These are phyloP conservation scores for Fabriciana adippe DNA, from an alignment of 2,888 invertebrate species.

Conservation along the genomic window DNA sequence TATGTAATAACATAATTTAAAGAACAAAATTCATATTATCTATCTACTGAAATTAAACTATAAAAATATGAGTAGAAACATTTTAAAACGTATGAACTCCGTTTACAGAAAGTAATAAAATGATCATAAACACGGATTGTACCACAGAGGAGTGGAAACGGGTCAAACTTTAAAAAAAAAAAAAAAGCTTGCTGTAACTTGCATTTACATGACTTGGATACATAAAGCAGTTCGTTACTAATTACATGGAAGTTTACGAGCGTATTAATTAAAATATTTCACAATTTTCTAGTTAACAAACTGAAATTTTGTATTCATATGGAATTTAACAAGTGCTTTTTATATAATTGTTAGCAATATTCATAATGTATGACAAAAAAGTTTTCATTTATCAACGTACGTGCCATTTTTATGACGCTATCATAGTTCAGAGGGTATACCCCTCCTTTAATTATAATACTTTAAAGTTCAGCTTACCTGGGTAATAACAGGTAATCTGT, in stretches of 20 bases:
- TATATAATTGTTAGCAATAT: not conserved
- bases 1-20: too few relatives aligned
- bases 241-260: conserved; percentile 19
- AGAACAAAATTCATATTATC: too few relatives aligned
- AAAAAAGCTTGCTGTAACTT: conserved; percentile 9
- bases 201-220: conserved; percentile 9
- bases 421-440: too few relatives aligned
- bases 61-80: too few relatives aligned
- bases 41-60: too few relatives aligned
- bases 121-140: conserved; percentile 4
- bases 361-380: too few relatives aligned
- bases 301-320: conserved; percentile 4
- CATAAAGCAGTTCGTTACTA: conserved; percentile 16
- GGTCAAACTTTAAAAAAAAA: conserved; percentile 15
- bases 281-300: conserved; percentile 12
- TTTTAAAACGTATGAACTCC: conserved; percentile 3
- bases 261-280: conserved; percentile 17
- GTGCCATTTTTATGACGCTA: too few relatives aligned
- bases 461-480: too few relatives aligned
- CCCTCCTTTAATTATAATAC: too few relatives aligned
- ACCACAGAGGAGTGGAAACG: not conserved
- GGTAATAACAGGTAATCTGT: too few relatives aligned
- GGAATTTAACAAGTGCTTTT: not conserved
- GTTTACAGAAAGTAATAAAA: conserved; percentile 12
- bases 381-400: too few relatives aligned